Evolutionary conservation across 2,888 invertebrate genomes (phyloP).

Genomic region (Eucera pruinosa): DNA sequence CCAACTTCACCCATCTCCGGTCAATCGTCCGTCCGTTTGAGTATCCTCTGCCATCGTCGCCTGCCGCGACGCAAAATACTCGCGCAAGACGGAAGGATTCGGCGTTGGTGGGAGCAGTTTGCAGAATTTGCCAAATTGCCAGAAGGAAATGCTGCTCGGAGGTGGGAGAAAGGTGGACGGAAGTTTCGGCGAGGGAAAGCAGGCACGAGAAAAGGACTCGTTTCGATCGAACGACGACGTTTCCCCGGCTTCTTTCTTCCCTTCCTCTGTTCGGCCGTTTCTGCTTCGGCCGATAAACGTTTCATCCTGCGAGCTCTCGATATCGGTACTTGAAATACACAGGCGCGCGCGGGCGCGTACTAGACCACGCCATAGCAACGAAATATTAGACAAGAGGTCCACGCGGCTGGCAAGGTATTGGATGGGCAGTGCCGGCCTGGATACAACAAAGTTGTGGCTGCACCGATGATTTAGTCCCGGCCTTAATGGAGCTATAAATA

Average conservation of each 20-base stretch:
- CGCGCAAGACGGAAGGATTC: constrained; percentile 24
- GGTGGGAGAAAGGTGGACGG: constrained; percentile 16
- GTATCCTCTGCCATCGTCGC: background rate
- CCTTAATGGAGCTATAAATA: constrained; percentile 88
- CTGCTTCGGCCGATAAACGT: constrained; percentile 62
- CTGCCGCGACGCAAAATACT: constrained; percentile 1
- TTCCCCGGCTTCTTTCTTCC: constrained; percentile 44
- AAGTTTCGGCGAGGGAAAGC: constrained; percentile 23
- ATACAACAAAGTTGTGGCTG: constrained; percentile 85
- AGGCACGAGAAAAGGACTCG: background rate
- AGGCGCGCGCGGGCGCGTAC: constrained; percentile 75
- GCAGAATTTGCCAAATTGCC: constrained; percentile 19
- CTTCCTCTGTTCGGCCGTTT: constrained; percentile 30
- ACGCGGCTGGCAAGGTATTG: constrained; percentile 77
- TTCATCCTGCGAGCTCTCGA: constrained; percentile 67
- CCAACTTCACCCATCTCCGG: background rate
- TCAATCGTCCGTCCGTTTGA: background rate
- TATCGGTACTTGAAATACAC: constrained; percentile 76
- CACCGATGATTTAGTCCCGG: constrained; percentile 86
- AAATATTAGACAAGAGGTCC: constrained; percentile 82
- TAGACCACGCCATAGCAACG: constrained; percentile 75
- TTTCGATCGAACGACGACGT: constrained; percentile 41
- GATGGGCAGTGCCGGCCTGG: constrained; percentile 76
- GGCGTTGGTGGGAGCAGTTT: too few species aligned
- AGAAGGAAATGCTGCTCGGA: constrained; percentile 33